Evolutionary conservation across 30 jellyfish, hydroid and myxozoan genomes (phyloP).

Genomic region (Aurelia aurita): DNA sequence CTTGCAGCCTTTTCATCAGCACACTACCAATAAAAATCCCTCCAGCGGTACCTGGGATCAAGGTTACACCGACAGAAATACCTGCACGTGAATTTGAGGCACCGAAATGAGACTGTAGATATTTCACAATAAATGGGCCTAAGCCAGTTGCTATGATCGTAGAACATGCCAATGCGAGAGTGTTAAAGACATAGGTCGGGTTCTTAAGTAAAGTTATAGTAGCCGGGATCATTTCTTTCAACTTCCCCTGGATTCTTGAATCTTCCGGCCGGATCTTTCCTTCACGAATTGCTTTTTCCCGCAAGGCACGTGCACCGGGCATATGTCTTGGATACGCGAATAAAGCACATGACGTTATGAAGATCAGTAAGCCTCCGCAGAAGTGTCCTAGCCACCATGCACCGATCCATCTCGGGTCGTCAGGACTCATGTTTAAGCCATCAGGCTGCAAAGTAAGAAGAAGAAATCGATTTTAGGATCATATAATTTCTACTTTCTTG

Average conservation of each 20-base stretch:
- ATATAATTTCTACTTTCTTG: no score
- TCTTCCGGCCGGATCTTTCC: conserved; percentile 98
- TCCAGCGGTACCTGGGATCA: conserved; percentile 98
- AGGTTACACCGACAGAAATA: conserved; percentile 91
- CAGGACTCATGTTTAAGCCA: conserved; percentile 92
- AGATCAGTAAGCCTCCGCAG: conserved; percentile 91
- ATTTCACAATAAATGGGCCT: conserved; percentile 97
- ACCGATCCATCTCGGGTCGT: conserved; percentile 98
- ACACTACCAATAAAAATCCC: conserved; percentile 96
- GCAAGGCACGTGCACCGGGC: conserved; percentile 97
- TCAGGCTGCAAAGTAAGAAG: conserved; percentile 75
- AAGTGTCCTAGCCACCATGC: conserved; percentile 99
- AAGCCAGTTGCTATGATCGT: conserved; percentile 96
- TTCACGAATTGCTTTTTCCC: conserved; percentile 87
- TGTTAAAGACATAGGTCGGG: conserved; percentile 90
- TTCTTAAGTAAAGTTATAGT: conserved; percentile 86
- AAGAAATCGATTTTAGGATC: background rate
- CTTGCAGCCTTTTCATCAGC: conserved; percentile 85
- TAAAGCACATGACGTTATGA: conserved; percentile 91
- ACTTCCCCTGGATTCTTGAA: conserved; percentile 87
- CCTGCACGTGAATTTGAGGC: conserved; percentile 96
- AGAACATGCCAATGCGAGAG: conserved; percentile 90
- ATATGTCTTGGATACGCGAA: conserved; percentile 96
- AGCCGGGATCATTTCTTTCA: conserved; percentile 93
- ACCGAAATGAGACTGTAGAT: conserved; percentile 96